A percentile compares a stretch with the other conserved stretches of the same genome.
Conservation (phyloP, 2,797 vertebrate genomes). For the Argya squamiceps region DNA sequence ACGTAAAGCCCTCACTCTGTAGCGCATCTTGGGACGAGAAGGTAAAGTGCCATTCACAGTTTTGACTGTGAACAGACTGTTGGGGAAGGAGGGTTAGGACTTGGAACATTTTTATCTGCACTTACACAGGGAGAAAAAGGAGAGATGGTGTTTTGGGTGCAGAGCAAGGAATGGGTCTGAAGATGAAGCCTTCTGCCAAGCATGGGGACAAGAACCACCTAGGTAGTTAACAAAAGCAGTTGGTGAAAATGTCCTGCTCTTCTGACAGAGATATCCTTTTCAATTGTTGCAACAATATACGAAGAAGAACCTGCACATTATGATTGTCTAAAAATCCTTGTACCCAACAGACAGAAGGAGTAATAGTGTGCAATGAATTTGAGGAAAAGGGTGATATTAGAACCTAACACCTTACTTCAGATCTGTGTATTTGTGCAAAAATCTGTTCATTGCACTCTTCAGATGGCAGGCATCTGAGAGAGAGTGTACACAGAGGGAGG, state of each 20-base stretch:
- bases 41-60: not conserved
- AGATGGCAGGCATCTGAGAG: not conserved
- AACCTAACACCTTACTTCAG: not conserved
- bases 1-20: not conserved
- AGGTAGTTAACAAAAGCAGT: not conserved
- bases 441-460: not conserved
- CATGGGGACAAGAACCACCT: not conserved
- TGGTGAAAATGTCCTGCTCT: not conserved
- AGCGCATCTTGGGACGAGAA: not conserved
- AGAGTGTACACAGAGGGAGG: not conserved
- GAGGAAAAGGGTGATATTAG: not conserved
- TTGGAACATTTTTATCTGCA: not conserved
- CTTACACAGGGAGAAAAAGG: not conserved
- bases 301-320: not conserved
- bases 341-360: not conserved
- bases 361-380: not conserved
- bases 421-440: not conserved
- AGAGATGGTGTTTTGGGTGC: not conserved
- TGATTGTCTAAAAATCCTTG: not conserved
- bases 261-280: not conserved
- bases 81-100: not conserved
- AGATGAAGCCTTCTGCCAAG: not conserved
- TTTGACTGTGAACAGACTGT: not conserved
- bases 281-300: not conserved
- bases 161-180: not conserved